Percentiles rank a stretch among this genome's conserved stretches.
Evolutionary conservation across 1,140 invertebrate species (phyloP).

Genomic region (Rhyzopertha dominica): DNA sequence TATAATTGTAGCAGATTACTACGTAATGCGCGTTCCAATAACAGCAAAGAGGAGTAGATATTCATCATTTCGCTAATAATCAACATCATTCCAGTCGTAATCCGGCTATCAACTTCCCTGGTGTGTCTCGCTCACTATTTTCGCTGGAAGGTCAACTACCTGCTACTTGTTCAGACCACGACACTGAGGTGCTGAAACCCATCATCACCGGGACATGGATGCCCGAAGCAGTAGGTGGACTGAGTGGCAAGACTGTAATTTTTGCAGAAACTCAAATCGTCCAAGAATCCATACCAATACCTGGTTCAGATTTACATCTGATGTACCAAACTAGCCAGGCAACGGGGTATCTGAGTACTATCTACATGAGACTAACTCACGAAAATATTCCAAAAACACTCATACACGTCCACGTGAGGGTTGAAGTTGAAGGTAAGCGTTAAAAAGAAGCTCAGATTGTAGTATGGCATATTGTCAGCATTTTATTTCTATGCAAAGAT

Average conservation of each 20-base stretch:
- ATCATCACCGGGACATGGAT: conserved; percentile 81
- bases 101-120: conserved; percentile 55
- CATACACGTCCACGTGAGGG: conserved; percentile 81
- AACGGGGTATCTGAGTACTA: conserved; percentile 85
- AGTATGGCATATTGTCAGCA: too few species aligned
- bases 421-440: conserved; percentile 48
- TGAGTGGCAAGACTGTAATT: conserved; percentile 73
- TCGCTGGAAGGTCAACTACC: conserved; percentile 50
- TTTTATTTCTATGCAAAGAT: too few species aligned
- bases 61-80: conserved; percentile 10
- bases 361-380: conserved; percentile 86
- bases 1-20: too few species aligned
- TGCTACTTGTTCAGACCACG: conserved; percentile 75
- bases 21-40: too few species aligned
- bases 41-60: not conserved
- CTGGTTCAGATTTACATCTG: conserved; percentile 84
- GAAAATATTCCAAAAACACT: conserved; percentile 72
- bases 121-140: conserved; percentile 54
- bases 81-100: conserved; percentile 40
- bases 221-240: conserved; percentile 76
- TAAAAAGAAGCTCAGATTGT: too few species aligned
- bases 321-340: conserved; percentile 91
- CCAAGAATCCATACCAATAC: conserved; percentile 89
- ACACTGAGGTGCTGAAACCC: conserved; percentile 73
- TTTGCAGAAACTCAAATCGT: conserved; percentile 90